These are phyloP conservation scores for Eilema depressum DNA, from an alignment of 2,888 invertebrate species.

Conservation along the genomic window DNA sequence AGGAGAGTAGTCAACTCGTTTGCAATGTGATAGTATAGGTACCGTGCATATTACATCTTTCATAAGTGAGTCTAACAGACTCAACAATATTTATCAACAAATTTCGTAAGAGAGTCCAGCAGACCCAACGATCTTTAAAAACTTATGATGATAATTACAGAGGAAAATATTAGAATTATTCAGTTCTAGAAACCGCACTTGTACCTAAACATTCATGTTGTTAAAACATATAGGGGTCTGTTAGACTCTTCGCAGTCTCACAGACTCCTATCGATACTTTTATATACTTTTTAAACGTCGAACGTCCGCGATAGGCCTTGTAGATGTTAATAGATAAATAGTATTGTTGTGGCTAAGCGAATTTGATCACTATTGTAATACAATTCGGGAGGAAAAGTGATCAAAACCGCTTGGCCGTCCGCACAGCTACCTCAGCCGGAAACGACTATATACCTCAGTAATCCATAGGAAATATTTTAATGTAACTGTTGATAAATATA, in stretches of 20 bases:
- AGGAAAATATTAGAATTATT: not conserved
- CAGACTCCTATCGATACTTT: not conserved
- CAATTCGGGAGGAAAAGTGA: constrained; percentile 17
- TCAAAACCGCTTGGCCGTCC: constrained; percentile 33
- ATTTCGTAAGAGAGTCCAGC: not conserved
- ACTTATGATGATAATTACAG: not conserved
- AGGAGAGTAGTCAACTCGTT: not conserved
- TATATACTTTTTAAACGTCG: not conserved
- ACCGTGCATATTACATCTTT: not conserved
- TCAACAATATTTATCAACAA: no score
- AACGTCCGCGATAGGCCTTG: constrained; percentile 17
- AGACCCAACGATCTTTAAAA: not conserved
- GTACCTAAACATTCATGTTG: not conserved
- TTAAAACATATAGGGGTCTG: constrained; percentile 6
- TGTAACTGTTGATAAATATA: constrained; percentile 76
- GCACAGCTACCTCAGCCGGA: constrained; percentile 77
- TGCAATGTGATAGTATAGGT: not conserved
- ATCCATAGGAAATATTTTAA: constrained; percentile 81
- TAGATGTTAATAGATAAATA: constrained; percentile 53
- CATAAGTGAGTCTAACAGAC: not conserved
- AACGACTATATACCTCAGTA: constrained; percentile 82
- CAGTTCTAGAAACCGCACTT: not conserved
- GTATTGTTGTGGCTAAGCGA: constrained; percentile 55
- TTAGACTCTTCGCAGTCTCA: not conserved
- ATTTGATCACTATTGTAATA: constrained; percentile 32